phyloP scores from a whole-genome alignment of 2,888 invertebrate species.

The Meloe dianella region DNA sequence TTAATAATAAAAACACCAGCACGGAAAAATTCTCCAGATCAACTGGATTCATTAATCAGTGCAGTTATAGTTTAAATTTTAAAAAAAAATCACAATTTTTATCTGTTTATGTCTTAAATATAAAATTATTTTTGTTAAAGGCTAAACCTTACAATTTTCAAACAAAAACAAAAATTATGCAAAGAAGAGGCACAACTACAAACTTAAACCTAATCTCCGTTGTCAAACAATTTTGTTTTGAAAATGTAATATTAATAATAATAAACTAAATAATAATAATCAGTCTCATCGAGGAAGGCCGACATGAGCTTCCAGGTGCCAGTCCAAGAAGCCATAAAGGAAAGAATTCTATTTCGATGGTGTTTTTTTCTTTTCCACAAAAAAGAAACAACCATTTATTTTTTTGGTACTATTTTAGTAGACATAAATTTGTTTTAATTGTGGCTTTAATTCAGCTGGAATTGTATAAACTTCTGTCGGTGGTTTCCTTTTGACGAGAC shows the following conservation, averaged over 20 bases:
- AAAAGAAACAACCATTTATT: background rate
- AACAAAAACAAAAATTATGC: conserved; percentile 22
- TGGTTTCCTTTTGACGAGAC: conserved; percentile 84
- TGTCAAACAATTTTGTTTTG: conserved; percentile 25
- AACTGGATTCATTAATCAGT: conserved; percentile 31
- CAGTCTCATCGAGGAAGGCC: conserved; percentile 56
- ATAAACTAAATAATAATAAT: conserved; percentile 38
- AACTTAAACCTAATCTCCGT: conserved; percentile 29
- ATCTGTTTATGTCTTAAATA: conserved; percentile 12
- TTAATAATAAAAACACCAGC: conserved; percentile 39
- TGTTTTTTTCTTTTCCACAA: background rate
- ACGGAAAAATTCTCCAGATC: conserved; percentile 32
- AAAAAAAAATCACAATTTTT: conserved; percentile 40
- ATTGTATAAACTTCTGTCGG: conserved; percentile 82
- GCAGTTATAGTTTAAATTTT: conserved; percentile 31
- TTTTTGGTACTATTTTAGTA: conserved; percentile 58
- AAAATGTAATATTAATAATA: conserved; percentile 30
- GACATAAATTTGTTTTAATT: conserved; percentile 87
- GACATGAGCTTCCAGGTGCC: conserved; percentile 30
- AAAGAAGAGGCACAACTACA: conserved; percentile 23
- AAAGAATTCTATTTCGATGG: conserved; percentile 16
- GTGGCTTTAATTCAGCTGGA: conserved; percentile 85
- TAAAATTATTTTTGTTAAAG: background rate
- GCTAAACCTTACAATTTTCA: background rate
- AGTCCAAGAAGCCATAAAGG: conserved; percentile 30